A percentile compares a stretch with the other conserved stretches of the same genome.
phyloP scores from a whole-genome alignment of 2,888 invertebrate genomes.

The Lithophane semibrunnea region DNA sequence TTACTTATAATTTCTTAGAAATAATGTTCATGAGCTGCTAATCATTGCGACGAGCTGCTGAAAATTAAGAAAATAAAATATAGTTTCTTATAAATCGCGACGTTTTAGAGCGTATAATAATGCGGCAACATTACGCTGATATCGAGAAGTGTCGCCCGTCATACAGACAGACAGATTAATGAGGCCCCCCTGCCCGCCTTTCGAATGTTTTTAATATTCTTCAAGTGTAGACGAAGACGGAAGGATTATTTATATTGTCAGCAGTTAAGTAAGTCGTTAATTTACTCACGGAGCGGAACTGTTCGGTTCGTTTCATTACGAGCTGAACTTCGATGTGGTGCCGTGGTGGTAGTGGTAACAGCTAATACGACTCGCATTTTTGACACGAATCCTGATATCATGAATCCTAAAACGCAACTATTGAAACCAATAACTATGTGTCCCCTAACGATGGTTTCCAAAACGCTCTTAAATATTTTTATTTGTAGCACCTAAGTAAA shows the following conservation, averaged over 20 bases:
- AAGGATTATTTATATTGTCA: constrained; percentile 22
- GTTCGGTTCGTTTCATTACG: constrained; percentile 16
- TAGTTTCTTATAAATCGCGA: neutral
- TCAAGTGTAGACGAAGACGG: constrained; percentile 13
- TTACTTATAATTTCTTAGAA: too few relatives aligned
- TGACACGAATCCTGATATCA: neutral
- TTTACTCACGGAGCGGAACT: constrained; percentile 20
- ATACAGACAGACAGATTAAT: constrained; percentile 12
- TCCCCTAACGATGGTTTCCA: too few relatives aligned
- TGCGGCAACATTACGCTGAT: neutral
- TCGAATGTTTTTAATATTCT: constrained; percentile 25
- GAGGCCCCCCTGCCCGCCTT: neutral
- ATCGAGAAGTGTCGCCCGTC: neutral
- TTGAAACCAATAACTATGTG: neutral
- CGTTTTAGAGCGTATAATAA: neutral
- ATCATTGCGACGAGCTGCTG: neutral
- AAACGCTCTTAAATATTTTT: too few relatives aligned
- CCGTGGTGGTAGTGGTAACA: neutral
- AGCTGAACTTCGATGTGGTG: constrained; percentile 6
- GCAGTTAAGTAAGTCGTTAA: constrained; percentile 18
- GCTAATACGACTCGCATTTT: neutral
- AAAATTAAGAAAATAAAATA: neutral
- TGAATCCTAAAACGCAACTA: neutral
- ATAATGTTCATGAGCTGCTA: too few relatives aligned
- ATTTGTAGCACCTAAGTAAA: too few relatives aligned